Evolutionary conservation across 2,113 vertebrate genomes (phyloP).

Genomic region (Noturus placidus): DNA sequence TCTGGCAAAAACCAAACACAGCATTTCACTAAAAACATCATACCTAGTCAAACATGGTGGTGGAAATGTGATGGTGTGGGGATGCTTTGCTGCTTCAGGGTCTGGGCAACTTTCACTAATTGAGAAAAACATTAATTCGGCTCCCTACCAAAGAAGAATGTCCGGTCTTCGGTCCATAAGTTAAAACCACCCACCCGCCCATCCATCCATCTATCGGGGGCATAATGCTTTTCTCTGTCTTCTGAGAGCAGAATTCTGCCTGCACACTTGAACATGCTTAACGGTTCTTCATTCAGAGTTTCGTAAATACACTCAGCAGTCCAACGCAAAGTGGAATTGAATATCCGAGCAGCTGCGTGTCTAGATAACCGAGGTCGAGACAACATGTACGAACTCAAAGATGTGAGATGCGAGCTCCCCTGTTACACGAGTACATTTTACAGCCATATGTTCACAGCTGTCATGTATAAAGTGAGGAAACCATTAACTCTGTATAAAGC

Average conservation of each 20-base stretch:
- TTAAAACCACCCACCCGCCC: too few species aligned
- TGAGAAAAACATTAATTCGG: too few species aligned
- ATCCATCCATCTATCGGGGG: not conserved
- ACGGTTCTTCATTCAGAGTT: not conserved
- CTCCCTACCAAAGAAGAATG: too few species aligned
- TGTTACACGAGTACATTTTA: conserved; percentile 9
- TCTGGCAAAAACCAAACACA: too few species aligned
- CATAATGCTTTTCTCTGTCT: not conserved
- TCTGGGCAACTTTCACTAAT: too few species aligned
- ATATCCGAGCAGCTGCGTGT: not conserved
- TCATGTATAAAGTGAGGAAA: not conserved
- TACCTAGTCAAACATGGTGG: too few species aligned
- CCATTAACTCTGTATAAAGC: not conserved
- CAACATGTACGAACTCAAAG: not conserved
- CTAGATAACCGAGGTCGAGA: not conserved
- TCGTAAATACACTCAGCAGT: not conserved
- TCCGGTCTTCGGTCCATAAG: too few species aligned
- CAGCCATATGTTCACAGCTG: conserved; percentile 32
- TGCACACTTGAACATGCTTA: not conserved
- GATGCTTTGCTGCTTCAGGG: too few species aligned
- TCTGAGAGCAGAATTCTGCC: not conserved
- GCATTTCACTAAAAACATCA: too few species aligned
- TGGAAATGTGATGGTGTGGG: too few species aligned
- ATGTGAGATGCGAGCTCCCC: not conserved
- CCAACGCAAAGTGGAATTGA: not conserved